A percentile compares a stretch with the other conserved stretches of the same genome.
Evolutionary conservation across 2,113 vertebrate species (phyloP).

Genomic region (Dinomys branickii): DNA sequence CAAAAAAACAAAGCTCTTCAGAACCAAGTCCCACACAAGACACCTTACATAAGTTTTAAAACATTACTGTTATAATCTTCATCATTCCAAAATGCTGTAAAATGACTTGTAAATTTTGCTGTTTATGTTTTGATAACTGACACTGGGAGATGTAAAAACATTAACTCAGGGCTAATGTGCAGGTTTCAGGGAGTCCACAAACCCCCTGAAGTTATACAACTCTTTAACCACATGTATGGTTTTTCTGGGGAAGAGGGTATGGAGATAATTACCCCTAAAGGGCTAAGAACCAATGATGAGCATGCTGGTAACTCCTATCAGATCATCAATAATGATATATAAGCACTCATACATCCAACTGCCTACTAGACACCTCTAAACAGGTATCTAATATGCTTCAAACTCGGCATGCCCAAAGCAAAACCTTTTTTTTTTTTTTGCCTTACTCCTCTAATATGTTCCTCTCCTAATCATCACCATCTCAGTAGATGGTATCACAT

Average conservation of each 20-base stretch:
- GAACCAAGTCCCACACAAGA: slow-evolving; percentile 21
- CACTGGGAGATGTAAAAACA: background rate
- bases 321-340: background rate
- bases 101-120: slow-evolving; percentile 33
- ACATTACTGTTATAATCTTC: background rate
- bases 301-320: background rate
- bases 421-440: background rate
- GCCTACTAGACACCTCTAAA: background rate
- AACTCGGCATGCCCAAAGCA: slow-evolving; percentile 1
- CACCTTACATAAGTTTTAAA: slow-evolving; percentile 29
- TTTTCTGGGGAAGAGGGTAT: background rate
- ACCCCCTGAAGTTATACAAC: background rate
- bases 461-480: background rate
- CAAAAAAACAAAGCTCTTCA: slow-evolving; percentile 30
- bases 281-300: background rate
- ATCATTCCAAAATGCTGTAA: slow-evolving; percentile 27
- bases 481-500: background rate
- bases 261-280: background rate
- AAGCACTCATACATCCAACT: background rate
- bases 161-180: background rate
- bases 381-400: background rate
- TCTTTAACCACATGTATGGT: background rate
- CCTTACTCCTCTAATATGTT: background rate
- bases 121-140: slow-evolving; percentile 32
- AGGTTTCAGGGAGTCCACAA: background rate